Percentiles rank a stretch among this genome's conserved stretches.
Evolutionary conservation across 2,797 vertebrate species (phyloP).

Genomic region (Syngnathus acus): DNA sequence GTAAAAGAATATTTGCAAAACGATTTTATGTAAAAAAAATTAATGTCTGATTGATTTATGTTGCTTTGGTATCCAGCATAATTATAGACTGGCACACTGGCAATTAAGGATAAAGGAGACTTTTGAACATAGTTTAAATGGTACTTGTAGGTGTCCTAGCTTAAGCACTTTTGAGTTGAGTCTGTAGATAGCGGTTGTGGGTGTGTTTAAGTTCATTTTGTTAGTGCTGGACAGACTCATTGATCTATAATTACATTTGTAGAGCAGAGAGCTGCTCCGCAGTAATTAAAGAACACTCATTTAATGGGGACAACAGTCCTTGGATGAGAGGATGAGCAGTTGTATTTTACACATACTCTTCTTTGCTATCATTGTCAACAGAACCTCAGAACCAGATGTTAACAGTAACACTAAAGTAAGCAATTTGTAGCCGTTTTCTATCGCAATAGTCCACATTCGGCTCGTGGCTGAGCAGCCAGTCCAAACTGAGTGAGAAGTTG

Average conservation of each 20-base stretch:
- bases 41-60: not conserved
- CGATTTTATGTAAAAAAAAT: not conserved
- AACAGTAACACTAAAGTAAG: not conserved
- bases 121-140: too few species aligned
- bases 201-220: not conserved
- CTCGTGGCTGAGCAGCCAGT: too few species aligned
- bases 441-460: too few species aligned
- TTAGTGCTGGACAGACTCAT: conserved; percentile 11
- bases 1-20: too few species aligned
- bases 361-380: too few species aligned
- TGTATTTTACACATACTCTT: not conserved
- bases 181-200: not conserved
- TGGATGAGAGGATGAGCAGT: conserved; percentile 18
- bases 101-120: not conserved
- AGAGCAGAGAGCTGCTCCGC: conserved; percentile 32
- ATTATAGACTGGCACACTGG: not conserved
- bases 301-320: conserved; percentile 39
- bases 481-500: too few species aligned
- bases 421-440: too few species aligned
- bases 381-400: not conserved
- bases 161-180: not conserved
- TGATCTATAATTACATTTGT: conserved; percentile 36
- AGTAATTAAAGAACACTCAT: conserved; percentile 51
- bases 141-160: not conserved
- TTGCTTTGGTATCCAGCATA: not conserved